Evolutionary conservation across 2,113 vertebrate genomes (phyloP).

Genomic region (Entelurus aequoreus): DNA sequence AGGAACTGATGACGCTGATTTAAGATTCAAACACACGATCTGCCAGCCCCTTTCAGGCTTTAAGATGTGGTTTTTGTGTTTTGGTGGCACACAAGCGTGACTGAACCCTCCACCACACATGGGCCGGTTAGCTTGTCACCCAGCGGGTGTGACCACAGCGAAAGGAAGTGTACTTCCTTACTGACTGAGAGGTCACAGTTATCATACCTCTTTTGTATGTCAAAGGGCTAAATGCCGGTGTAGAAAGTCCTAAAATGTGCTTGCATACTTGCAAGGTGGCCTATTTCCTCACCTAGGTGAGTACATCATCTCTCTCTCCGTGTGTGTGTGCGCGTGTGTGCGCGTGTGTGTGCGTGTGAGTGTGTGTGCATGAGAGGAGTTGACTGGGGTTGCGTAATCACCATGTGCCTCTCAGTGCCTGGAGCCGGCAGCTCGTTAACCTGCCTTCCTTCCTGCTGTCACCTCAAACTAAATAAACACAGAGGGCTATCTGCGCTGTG

Average conservation of each 20-base stretch:
- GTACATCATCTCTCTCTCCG: slow-evolving; percentile 22
- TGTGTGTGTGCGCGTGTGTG: slow-evolving; percentile 15
- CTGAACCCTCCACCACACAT: not conserved
- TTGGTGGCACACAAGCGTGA: not conserved
- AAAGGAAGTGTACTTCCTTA: no score
- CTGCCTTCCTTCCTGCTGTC: slow-evolving; percentile 73
- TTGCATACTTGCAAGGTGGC: slow-evolving; percentile 20
- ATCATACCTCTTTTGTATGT: not conserved
- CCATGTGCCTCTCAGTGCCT: slow-evolving; percentile 65
- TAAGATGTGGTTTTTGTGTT: not conserved
- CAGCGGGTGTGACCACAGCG: not conserved
- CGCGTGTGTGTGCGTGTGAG: slow-evolving; percentile 15
- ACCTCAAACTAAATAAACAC: slow-evolving; percentile 72
- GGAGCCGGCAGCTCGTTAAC: slow-evolving; percentile 70
- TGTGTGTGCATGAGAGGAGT: slow-evolving; percentile 38
- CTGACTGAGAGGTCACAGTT: not conserved
- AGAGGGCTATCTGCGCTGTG: slow-evolving; percentile 53
- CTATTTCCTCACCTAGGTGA: slow-evolving; percentile 47
- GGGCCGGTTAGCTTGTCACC: not conserved
- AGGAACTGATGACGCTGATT: not conserved
- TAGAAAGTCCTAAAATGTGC: slow-evolving; percentile 22
- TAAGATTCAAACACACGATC: not conserved
- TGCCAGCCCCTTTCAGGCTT: not conserved
- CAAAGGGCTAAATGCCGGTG: not conserved
- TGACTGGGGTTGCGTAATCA: slow-evolving; percentile 62